phyloP scores from a whole-genome alignment of 2,113 vertebrate genomes.

The Cichladusa arquata region DNA sequence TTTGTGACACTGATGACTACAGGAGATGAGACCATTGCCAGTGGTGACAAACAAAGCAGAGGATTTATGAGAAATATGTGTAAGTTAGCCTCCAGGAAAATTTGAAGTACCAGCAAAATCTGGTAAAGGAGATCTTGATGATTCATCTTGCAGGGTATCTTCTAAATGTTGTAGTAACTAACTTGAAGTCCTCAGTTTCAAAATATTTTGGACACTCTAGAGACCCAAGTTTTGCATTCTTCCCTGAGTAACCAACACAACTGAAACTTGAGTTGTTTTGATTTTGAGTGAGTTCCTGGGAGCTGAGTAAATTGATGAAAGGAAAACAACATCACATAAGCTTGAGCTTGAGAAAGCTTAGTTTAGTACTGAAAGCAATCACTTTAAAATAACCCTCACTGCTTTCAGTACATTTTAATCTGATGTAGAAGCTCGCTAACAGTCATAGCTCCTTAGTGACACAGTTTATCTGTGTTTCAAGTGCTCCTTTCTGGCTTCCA shows the following conservation, averaged over 20 bases:
- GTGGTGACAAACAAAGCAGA: background rate
- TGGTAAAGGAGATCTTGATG: background rate
- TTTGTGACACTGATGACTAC: background rate
- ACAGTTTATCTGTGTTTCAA: background rate
- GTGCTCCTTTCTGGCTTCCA: background rate
- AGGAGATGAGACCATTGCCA: background rate
- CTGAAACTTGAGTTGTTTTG: background rate
- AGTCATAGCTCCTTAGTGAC: background rate
- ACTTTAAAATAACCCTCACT: background rate
- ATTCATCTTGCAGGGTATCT: background rate
- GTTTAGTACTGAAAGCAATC: background rate
- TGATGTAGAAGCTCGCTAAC: background rate
- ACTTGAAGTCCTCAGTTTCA: background rate
- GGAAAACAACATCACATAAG: background rate
- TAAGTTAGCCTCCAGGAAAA: background rate
- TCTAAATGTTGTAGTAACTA: background rate
- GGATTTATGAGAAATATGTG: background rate
- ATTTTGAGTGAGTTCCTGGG: background rate
- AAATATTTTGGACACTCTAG: background rate
- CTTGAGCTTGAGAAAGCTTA: background rate
- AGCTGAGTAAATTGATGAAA: background rate
- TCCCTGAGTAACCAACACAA: background rate
- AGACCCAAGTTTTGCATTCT: background rate
- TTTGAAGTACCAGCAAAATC: background rate
- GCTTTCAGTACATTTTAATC: background rate